Conservation (phyloP, 2,888 invertebrate genomes). For the Drosophila cognata region DNA sequence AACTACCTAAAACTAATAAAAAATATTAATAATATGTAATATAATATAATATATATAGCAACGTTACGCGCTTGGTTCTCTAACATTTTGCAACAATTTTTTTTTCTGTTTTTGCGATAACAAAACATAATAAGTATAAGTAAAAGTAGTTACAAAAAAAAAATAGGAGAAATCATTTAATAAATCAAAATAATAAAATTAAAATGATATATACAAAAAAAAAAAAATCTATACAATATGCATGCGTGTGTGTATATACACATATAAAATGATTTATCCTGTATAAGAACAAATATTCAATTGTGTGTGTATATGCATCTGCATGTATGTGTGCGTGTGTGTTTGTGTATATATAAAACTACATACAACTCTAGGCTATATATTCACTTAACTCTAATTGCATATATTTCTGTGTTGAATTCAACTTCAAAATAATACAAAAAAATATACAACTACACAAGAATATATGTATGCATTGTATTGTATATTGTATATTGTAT, state of each 20-base stretch:
- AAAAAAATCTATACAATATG: constrained; percentile 52
- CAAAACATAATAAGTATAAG: constrained; percentile 53
- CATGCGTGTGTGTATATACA: constrained; percentile 19
- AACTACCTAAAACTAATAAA: constrained; percentile 77
- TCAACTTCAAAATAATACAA: constrained; percentile 51
- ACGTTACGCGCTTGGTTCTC: constrained; percentile 74
- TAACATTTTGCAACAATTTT: constrained; percentile 68
- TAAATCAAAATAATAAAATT: constrained; percentile 33
- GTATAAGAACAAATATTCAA: constrained; percentile 24
- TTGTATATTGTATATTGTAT: constrained; percentile 15
- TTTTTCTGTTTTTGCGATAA: constrained; percentile 46
- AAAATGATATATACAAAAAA: constrained; percentile 64
- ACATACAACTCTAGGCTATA: constrained; percentile 64
- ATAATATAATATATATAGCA: constrained; percentile 68
- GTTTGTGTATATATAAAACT: constrained; percentile 56
- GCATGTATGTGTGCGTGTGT: constrained; percentile 16
- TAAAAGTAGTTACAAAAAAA: constrained; percentile 49
- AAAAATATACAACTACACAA: constrained; percentile 58
- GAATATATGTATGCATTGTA: constrained; percentile 33
- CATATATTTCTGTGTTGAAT: constrained; percentile 35
- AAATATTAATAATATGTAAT: constrained; percentile 66
- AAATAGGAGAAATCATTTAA: constrained; percentile 24
- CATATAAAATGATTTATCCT: neutral
- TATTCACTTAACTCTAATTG: constrained; percentile 58
- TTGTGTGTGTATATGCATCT: constrained; percentile 14